A percentile compares a stretch with the other conserved stretches of the same genome.
Conservation (phyloP, 2,888 invertebrate genomes). For the Tenthredo amoena region DNA sequence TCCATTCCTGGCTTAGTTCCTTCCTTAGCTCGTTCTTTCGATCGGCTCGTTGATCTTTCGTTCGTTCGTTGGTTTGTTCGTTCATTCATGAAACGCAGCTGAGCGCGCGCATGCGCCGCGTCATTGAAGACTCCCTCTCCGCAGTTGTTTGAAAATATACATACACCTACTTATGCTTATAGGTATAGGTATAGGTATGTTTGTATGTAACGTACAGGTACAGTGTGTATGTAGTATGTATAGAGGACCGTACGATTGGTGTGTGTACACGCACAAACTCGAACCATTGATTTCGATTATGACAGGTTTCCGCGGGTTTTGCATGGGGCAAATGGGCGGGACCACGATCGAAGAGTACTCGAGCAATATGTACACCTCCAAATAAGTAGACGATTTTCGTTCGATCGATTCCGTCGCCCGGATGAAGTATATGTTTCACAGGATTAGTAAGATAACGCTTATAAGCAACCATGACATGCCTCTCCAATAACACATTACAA, state of each 20-base stretch:
- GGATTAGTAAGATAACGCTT: background rate
- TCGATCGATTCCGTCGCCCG: conserved; percentile 30
- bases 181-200: background rate
- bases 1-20: conserved; percentile 33
- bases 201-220: conserved; percentile 1
- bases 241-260: background rate
- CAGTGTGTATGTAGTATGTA: background rate
- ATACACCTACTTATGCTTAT: background rate
- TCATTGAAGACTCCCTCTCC: conserved; percentile 45
- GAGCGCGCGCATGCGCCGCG: conserved; percentile 61
- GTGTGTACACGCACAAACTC: conserved; percentile 2
- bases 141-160: conserved; percentile 47
- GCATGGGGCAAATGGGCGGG: conserved; percentile 46
- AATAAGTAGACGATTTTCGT: conserved; percentile 46
- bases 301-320: conserved; percentile 42
- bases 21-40: conserved; percentile 49
- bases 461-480: background rate
- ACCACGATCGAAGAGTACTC: conserved; percentile 31
- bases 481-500: background rate
- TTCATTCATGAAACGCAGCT: conserved; percentile 68
- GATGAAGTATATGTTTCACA: background rate
- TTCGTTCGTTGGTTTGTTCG: conserved; percentile 64
- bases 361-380: conserved; percentile 29
- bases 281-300: conserved; percentile 36
- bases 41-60: conserved; percentile 53